Base-by-base conservation (phyloP, 2,113 vertebrate species). In the Pelobates fuscus region DNA sequence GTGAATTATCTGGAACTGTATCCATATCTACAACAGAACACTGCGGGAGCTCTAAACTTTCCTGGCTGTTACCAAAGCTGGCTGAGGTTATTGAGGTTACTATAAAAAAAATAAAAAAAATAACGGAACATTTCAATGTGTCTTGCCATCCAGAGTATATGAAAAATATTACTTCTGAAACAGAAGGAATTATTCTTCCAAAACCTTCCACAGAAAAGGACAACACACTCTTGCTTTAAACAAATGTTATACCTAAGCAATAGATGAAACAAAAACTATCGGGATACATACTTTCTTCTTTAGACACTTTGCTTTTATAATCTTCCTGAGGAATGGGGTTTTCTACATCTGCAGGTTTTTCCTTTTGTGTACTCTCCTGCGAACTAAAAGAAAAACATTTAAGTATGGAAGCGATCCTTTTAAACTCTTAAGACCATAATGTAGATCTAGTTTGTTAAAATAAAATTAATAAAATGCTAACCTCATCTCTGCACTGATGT, bases 401-500 rank as follows among this genome's bases (percentile, higher is more conserved):
- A 17, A 52, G 32, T 10, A 37, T 10, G 10, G 10, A 37, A 6
- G 10, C 5, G 32, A 37, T 37, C 32, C 10, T 1, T 37, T 5
- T 37, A 37, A 1, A 37, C 32, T 6, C 32, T 37, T 14, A 12
- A 26, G 20, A 55, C n/a, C 32, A 37, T 37, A 37, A 37, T 37
- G 32, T n/a, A n/a, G n/a, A 37, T 37, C 10, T 37, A 37, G 1
- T n/a, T n/a, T n/a, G n/a, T n/a, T n/a, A 37, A 1, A 37, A 37
- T 6, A 37, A 37, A 37, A 37, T 37, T 6, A 5, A 37, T 37
- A 10, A 37, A 37, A 23, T 18, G 1, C 24, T 29, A 69, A 79
- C 85, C 88, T 85, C 64, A 26, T 76, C 25, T 73, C 43, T 49
- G 61, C 12, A 41, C 27, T 8, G 18, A 65, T 20, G 30, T 77